Base-by-base conservation (phyloP, 2,113 vertebrate genomes). In the Cyanoramphus novaezelandiae region DNA sequence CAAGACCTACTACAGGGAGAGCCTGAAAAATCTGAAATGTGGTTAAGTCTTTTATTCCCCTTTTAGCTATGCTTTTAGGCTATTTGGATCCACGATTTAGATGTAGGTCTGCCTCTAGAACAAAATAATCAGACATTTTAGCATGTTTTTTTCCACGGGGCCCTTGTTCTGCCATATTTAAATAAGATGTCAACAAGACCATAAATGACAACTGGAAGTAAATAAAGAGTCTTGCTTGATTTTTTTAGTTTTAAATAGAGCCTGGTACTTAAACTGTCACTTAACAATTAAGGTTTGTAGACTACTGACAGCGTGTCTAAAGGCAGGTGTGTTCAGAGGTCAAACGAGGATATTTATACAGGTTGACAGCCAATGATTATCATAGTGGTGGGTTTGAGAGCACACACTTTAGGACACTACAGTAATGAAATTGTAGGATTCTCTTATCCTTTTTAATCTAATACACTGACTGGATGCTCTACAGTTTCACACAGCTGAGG, bases 401-500 rank as follows among this genome's bases (percentile, higher is more conserved):
- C 85, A 92, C 43, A 55, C 72, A 86, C 91, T 96, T 94, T 93
- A 96, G 90, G 88, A 97, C 71, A 91, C 88, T 80, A 86, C 5
- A 74, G 39, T 86, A 97, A 96, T 68, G 71, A 88, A 93, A 96
- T 95, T 53, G 68, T 82, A 87, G 81, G 86, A 90, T 93, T 90
- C 94, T 95, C 91, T 93, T 91, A 90, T 31, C n/a, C n/a, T 71
- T 79, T 91, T 93, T 41, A 86, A 95, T 91, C 93, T 97, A 98
- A 97, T 95, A 87, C 93, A 97, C 90, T 97, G 93, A 95, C 90
- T 97, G 95, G 96, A 97, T 97, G 96, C 44, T 97, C 97, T 96
- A 97, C 93, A 85, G 95, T 97, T 96, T 97, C 95, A 97, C 93
- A 95, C 90, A 97, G 95, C 93, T 95, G 97, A 97, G 92, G 95